Evolutionary conservation across 2,113 vertebrate species (phyloP).

Genomic region (Neopipo cinnamomea): DNA sequence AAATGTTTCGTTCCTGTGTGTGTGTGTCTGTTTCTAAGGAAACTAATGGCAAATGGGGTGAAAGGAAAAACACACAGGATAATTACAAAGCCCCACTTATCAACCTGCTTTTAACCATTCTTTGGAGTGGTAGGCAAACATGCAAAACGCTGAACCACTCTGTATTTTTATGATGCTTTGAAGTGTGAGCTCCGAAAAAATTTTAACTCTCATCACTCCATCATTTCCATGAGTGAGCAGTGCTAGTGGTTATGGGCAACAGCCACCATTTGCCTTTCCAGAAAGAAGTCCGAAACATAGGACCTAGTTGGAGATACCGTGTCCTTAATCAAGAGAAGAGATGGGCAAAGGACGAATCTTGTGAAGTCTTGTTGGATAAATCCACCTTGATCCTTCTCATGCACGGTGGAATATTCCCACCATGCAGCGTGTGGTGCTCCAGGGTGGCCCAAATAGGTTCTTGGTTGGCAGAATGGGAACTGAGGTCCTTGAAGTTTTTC

Average conservation of each 20-base stretch:
- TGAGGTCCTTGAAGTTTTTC: background rate
- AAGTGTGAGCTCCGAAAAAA: constrained; percentile 20
- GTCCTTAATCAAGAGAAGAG: background rate
- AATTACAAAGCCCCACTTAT: constrained; percentile 29
- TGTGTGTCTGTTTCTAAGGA: background rate
- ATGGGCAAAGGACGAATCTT: background rate
- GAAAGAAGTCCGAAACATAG: background rate
- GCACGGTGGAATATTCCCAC: background rate
- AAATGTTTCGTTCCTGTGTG: background rate
- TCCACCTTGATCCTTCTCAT: background rate
- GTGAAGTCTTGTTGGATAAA: background rate
- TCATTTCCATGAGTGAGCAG: background rate
- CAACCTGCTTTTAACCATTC: constrained; percentile 7
- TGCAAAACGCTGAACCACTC: constrained; percentile 14
- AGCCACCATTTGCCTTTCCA: background rate
- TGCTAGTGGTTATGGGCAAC: background rate
- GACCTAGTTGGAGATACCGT: background rate
- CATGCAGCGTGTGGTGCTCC: accelerated
- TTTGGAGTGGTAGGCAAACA: constrained; percentile 47
- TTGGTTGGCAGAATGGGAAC: background rate
- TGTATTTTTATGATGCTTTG: constrained; percentile 34
- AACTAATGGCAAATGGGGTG: constrained; percentile 3
- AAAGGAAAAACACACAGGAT: constrained; percentile 7
- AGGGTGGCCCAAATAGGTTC: background rate
- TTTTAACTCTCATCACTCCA: background rate